phyloP scores from a whole-genome alignment of 2,113 vertebrate species.

The Platanista minor region DNA sequence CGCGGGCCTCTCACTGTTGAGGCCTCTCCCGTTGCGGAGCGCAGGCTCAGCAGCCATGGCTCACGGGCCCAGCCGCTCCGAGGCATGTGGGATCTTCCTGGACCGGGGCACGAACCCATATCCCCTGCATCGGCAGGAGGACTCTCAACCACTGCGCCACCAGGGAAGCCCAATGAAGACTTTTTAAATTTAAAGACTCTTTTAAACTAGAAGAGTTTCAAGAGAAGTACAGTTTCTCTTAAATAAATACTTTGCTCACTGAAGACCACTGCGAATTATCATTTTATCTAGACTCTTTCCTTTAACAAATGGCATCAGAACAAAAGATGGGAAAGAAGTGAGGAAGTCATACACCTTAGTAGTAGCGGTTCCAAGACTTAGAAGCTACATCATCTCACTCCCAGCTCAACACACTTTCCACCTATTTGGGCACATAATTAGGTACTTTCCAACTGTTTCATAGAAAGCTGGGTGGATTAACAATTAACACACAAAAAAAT shows the following conservation, averaged over 20 bases:
- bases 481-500: neutral
- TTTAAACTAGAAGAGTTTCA: neutral
- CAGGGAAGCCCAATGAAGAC: too few relatives aligned
- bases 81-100: too few relatives aligned
- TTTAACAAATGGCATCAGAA: neutral
- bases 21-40: too few relatives aligned
- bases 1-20: too few relatives aligned
- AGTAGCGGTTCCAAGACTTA: neutral
- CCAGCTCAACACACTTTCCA: neutral
- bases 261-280: neutral
- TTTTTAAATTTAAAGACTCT: constrained; percentile 15
- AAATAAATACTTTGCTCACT: neutral
- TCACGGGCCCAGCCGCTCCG: too few relatives aligned
- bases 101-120: too few relatives aligned
- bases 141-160: too few relatives aligned
- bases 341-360: neutral
- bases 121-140: too few relatives aligned
- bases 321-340: neutral
- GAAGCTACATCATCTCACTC: neutral
- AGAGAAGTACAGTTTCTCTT: neutral
- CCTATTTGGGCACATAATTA: neutral
- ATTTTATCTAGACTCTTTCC: neutral
- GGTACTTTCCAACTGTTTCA: constrained; percentile 1
- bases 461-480: neutral
- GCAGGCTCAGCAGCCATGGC: too few relatives aligned